Evolutionary conservation across 2,888 invertebrate genomes (phyloP), one percentile per base, ranked within the genome.

Genomic region (Nipponacmea schrenckii): DNA sequence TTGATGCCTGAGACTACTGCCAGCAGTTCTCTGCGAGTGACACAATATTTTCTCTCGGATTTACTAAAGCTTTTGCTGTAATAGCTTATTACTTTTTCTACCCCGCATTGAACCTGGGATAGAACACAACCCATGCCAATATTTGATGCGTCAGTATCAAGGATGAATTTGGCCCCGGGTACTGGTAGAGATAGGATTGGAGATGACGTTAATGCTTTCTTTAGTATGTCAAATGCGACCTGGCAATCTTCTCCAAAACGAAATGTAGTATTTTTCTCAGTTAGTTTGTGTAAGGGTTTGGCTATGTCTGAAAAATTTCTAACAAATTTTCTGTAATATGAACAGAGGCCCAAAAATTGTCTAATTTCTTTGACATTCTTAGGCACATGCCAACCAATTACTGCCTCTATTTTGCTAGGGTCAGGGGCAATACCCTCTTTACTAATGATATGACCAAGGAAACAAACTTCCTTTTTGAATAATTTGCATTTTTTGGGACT

Each of bases 281-380:
- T 72, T 5, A 79, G 73, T 17, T 69, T 46, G 15, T 71, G 69
- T 12, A 81, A 62, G 2, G 78, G 80, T 24, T 70, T 65, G 0
- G 80, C 79, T 14, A 80, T 74, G 5, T 50, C 56, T 1, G 78
- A 63, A 69, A 77, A 81, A 1, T 68, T 20, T 20, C 46, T 39
- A 3, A 81, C 69, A 67, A 77, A 81, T 50, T 20, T 50, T 20
- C 50, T 50, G 50, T 50, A 50, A 50, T 50, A 50, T 5, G 15
- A 50, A 20, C 50, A 50, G 5, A 50, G 50, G 7, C 50, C 50
- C 50, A 50, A 20, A 50, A 50, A 50, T 17, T 20, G 26, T 65
- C 39, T 17, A 15, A 50, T 26, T 31, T 39, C 17, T 14, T 64
- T 64, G 7, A 39, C 39, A 39, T 31, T 64, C 12, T 20, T 24